A percentile compares a stretch with the other conserved stretches of the same genome.
Conservation (phyloP, 2,797 vertebrate species). For the Hoplostethus atlanticus region DNA sequence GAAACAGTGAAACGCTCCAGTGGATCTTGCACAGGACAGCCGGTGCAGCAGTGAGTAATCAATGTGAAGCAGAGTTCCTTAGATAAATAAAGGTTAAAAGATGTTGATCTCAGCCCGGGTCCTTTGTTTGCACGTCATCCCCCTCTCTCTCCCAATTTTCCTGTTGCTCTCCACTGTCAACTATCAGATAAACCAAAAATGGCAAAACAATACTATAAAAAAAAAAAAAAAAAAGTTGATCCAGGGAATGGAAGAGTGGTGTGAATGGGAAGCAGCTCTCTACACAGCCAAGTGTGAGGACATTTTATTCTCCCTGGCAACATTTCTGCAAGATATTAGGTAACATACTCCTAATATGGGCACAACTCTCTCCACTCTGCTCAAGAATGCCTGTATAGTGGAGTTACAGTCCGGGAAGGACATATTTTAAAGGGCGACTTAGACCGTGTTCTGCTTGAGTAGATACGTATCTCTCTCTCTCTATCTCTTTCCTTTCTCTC, state of each 20-base stretch:
- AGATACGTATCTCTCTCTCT: background rate
- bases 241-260: background rate
- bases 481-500: background rate
- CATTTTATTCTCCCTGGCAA: constrained; percentile 23
- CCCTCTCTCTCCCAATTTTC: background rate
- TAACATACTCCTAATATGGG: constrained; percentile 79
- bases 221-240: background rate
- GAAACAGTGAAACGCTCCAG: too few relatives aligned
- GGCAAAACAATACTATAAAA: background rate
- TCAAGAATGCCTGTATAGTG: constrained; percentile 65
- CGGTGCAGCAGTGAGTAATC: too few relatives aligned
- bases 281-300: constrained; percentile 22
- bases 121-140: too few relatives aligned
- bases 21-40: too few relatives aligned
- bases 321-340: constrained; percentile 39
- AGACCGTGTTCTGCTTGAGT: background rate
- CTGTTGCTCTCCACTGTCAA: background rate
- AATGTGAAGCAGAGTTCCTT: too few relatives aligned
- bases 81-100: too few relatives aligned
- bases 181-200: background rate
- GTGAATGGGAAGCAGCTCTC: constrained; percentile 21
- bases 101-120: too few relatives aligned
- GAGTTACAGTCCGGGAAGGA: constrained; percentile 52
- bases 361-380: constrained; percentile 61
- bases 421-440: constrained; percentile 61